Evolutionary conservation across 1,140 invertebrate species (phyloP).

Genomic region (Arion vulgaris): DNA sequence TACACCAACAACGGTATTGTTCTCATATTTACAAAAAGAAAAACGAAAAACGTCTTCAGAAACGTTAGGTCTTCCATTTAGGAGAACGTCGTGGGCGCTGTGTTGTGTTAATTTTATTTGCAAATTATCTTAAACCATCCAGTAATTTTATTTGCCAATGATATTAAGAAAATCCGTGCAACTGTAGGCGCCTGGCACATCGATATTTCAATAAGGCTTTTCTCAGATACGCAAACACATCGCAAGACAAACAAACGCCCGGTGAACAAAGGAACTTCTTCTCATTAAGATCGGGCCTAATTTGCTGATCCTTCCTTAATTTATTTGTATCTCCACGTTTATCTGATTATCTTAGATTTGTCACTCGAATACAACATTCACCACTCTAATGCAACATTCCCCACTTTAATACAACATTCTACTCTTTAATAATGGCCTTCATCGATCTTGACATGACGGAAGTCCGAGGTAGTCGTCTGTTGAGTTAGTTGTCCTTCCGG

Average conservation of each 20-base stretch:
- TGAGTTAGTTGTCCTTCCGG: no score
- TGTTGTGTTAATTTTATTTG: constrained; percentile 17
- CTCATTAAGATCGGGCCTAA: constrained; percentile 13
- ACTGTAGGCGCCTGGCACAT: constrained; percentile 7
- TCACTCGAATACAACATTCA: not conserved
- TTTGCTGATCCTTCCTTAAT: constrained; percentile 11
- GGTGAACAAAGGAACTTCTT: not conserved
- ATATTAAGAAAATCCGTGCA: constrained; percentile 14
- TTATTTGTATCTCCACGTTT: constrained; percentile 4
- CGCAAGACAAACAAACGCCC: constrained; percentile 7
- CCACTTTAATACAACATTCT: not conserved
- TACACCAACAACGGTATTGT: not conserved
- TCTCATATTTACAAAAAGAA: not conserved
- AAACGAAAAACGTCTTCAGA: not conserved
- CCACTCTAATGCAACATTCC: not conserved
- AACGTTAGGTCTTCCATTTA: not conserved
- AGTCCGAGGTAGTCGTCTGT: no score
- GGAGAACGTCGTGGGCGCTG: not conserved
- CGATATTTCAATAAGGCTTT: constrained; percentile 17
- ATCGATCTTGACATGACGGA: not conserved
- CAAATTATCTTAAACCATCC: constrained; percentile 19
- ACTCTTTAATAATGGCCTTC: not conserved
- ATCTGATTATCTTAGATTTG: constrained; percentile 6
- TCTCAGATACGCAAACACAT: constrained; percentile 18
- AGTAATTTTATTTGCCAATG: constrained; percentile 15